phyloP scores from a whole-genome alignment of 2,113 vertebrate genomes.

The Protobothrops flavoviridis region DNA sequence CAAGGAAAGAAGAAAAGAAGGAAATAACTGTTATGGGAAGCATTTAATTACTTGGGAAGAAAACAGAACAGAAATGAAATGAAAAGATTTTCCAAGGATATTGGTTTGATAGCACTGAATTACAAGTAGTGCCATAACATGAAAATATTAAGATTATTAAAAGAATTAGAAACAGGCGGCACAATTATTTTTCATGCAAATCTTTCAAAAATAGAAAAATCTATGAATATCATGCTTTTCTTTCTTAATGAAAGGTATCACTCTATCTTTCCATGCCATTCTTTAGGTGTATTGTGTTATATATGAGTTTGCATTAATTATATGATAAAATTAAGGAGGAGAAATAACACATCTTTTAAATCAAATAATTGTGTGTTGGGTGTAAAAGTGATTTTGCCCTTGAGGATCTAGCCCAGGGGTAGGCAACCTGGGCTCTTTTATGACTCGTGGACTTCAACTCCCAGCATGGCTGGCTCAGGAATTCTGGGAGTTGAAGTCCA shows the following conservation, averaged over 20 bases:
- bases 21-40: slow-evolving; percentile 51
- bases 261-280: not conserved
- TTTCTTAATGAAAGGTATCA: not conserved
- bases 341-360: not conserved
- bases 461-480: too few species aligned
- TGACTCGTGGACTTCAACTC: too few species aligned
- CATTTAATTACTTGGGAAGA: slow-evolving; percentile 49
- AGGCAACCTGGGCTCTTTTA: too few species aligned
- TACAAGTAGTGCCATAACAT: not conserved
- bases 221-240: not conserved
- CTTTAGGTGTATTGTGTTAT: not conserved
- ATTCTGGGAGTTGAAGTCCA: too few species aligned
- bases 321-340: not conserved
- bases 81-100: slow-evolving; percentile 29
- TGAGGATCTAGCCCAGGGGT: not conserved
- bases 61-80: slow-evolving; percentile 34
- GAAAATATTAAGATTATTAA: not conserved
- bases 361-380: not conserved
- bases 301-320: not conserved
- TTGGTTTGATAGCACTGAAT: slow-evolving; percentile 23
- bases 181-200: not conserved
- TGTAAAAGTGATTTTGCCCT: not conserved
- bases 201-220: not conserved
- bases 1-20: not conserved
- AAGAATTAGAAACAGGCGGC: not conserved